Conservation (phyloP, 2,113 vertebrate species). For the Telmatochromis sp. region DNA sequence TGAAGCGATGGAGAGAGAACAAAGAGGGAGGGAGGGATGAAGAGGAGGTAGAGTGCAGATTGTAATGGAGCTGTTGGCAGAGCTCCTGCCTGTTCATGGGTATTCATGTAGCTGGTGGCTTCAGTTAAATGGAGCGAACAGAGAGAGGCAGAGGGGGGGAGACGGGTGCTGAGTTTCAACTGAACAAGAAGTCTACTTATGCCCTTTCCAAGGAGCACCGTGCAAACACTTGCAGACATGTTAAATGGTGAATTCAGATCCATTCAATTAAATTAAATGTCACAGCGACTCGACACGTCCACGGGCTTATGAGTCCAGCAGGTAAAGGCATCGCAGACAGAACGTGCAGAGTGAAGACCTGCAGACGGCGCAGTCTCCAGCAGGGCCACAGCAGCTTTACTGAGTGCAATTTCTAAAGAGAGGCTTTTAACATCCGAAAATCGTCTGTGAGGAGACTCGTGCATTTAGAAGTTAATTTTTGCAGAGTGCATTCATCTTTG, state of each 20-base stretch:
- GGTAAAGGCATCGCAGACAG: neutral
- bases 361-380: neutral
- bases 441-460: neutral
- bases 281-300: neutral
- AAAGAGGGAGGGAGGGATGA: neutral
- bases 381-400: neutral
- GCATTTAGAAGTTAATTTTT: neutral
- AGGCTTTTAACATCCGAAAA: neutral
- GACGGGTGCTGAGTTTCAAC: constrained; percentile 21
- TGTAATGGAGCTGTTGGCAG: constrained; percentile 53
- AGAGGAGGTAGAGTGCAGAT: constrained; percentile 5
- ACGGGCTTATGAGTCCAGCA: neutral
- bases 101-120: constrained; percentile 53
- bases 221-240: neutral
- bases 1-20: neutral
- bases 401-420: neutral
- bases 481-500: neutral
- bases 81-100: constrained; percentile 36
- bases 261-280: neutral
- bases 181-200: constrained; percentile 31
- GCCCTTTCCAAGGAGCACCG: neutral
- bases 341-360: neutral
- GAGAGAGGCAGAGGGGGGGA: neutral
- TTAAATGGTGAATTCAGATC: neutral
- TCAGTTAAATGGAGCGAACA: constrained; percentile 43